Conservation (phyloP, 2,888 invertebrate genomes). For the Hydriomena furcata region DNA sequence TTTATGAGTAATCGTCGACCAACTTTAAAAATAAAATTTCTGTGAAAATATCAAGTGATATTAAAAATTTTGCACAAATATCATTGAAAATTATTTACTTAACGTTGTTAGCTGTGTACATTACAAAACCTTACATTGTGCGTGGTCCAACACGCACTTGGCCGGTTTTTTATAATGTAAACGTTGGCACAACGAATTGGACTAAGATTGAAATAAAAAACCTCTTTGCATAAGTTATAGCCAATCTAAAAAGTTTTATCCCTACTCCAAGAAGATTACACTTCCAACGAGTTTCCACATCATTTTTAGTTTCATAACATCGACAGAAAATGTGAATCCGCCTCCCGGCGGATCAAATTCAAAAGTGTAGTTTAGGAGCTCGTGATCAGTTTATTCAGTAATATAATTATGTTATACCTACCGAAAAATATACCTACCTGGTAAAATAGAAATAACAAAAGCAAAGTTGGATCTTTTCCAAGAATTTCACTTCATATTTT, state of each 20-base stretch:
- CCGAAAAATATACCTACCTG: background rate
- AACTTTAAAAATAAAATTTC: no score
- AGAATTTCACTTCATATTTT: no score
- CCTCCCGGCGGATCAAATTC: slow-evolving; percentile 16
- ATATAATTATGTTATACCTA: background rate
- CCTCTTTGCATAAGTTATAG: slow-evolving; percentile 7
- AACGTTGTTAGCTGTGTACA: no score
- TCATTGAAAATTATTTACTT: no score
- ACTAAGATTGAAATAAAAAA: slow-evolving; percentile 2
- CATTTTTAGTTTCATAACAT: slow-evolving; percentile 35
- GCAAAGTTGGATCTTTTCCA: no score
- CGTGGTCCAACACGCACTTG: no score
- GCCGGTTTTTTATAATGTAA: background rate
- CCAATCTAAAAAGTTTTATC: slow-evolving; percentile 1
- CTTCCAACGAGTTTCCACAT: slow-evolving; percentile 19
- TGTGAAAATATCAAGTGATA: no score
- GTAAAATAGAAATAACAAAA: no score
- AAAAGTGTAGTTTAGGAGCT: slow-evolving; percentile 5
- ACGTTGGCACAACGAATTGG: slow-evolving; percentile 1
- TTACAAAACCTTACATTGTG: no score
- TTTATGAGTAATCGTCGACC: no score
- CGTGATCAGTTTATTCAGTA: background rate
- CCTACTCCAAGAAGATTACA: slow-evolving; percentile 5
- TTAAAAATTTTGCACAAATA: no score
- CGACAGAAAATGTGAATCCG: slow-evolving; percentile 28